phyloP scores from a whole-genome alignment of 92 coral and sea anemone genomes.

The Paragorgia papillata region DNA sequence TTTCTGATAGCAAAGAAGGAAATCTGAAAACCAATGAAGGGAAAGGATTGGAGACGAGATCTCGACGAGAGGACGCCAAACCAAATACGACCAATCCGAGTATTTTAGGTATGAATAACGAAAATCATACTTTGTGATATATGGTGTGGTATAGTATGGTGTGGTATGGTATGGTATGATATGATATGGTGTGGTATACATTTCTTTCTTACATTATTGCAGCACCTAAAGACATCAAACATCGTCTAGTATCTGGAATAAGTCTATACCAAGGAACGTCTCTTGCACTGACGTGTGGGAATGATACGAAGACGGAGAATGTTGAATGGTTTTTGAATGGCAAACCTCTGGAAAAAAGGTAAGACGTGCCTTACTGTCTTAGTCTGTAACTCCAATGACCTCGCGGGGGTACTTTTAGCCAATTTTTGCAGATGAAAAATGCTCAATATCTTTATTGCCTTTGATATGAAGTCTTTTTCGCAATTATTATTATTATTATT shows the following conservation, averaged over 20 bases:
- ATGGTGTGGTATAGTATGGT: too few relatives aligned
- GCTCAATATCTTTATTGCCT: too few relatives aligned
- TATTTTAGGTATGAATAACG: too few relatives aligned
- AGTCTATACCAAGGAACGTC: constrained; percentile 1
- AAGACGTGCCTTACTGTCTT: background rate
- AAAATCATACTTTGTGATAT: too few relatives aligned
- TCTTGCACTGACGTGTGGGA: constrained; percentile 16
- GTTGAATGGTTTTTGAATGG: constrained; percentile 13
- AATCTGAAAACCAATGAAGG: too few relatives aligned
- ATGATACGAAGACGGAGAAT: background rate
- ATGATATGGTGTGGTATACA: background rate
- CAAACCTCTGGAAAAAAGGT: background rate
- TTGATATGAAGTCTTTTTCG: background rate
- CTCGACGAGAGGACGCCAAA: too few relatives aligned
- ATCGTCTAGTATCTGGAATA: background rate
- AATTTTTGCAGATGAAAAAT: too few relatives aligned
- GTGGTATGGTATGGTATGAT: too few relatives aligned
- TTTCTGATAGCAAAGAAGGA: background rate
- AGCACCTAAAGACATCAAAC: background rate
- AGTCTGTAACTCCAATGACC: too few relatives aligned
- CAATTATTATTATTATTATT: background rate
- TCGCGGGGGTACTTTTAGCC: too few relatives aligned
- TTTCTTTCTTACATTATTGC: background rate
- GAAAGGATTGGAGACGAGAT: too few relatives aligned
- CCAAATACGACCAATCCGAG: too few relatives aligned